Evolutionary conservation across 2,797 vertebrate species (phyloP), one percentile per base, ranked within the genome.

Genomic region (Alfaro cultratus): DNA sequence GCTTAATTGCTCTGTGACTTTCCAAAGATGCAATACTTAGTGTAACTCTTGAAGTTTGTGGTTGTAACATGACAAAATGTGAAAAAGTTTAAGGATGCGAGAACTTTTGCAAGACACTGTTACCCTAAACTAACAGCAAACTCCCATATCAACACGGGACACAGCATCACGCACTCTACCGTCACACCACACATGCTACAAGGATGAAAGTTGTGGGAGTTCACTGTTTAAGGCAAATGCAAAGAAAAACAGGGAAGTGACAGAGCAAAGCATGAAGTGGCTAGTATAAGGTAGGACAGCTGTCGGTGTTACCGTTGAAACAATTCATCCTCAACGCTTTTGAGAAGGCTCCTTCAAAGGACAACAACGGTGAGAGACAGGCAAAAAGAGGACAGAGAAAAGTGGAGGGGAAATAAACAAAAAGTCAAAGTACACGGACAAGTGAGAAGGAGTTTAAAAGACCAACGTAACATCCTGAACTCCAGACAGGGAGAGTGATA

Each of bases 261-360:
- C 23, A 9, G 13, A 70, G 78, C 34, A 23, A 79, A 55, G 80
- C 70, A 43, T 49, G 78, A 79, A 41, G 31, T 73, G 86, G 80
- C 79, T 78, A 78, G 79, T 13, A 67, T 13, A 29, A 49, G 74
- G 76, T 41, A n/a, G 84, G 78, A 86, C 76, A 73, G 83, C 75
- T 83, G 89, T 93, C 91, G 93, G 89, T 80, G 93, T 96, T 97
- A 97, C 96, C 95, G 95, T 96, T 96, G 95, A 89, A 96, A 96
- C 92, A 96, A 96, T 87, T 97, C 96, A 71, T 96, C 95, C 93
- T 96, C 96, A 95, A 96, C 95, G 86, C 96, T 96, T 96, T 96
- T 95, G 91, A 96, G 95, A 82, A 96, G 96, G 85, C 96, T 96
- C 93, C 96, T 97, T 88, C 60, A 73, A 81, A 75, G 89, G 84